phyloP scores from a whole-genome alignment of 2,888 invertebrate species.

The Heteromurus nitidus region DNA sequence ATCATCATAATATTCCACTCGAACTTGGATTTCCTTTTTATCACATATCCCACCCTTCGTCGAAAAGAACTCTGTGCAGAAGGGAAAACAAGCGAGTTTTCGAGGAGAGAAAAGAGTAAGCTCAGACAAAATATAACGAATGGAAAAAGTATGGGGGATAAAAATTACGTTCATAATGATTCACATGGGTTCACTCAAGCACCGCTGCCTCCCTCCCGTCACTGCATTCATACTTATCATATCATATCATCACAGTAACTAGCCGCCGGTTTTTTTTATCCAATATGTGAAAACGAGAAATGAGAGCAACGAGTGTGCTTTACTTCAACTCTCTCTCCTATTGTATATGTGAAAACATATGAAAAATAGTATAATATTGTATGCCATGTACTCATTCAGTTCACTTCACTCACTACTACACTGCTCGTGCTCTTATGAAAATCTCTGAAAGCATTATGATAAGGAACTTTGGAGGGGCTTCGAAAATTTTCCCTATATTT shows the following conservation, averaged over 20 bases:
- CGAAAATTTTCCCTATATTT: slow-evolving; percentile 73
- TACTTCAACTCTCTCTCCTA: no score
- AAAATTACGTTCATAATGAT: slow-evolving; percentile 74
- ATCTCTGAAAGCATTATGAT: slow-evolving; percentile 72
- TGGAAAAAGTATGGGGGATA: slow-evolving; percentile 66
- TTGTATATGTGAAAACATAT: slow-evolving; percentile 27
- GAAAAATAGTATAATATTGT: slow-evolving; percentile 44
- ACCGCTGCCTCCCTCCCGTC: slow-evolving; percentile 2
- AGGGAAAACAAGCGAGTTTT: not conserved
- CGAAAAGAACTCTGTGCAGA: not conserved
- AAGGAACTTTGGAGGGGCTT: slow-evolving; percentile 70
- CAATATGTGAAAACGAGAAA: slow-evolving; percentile 27
- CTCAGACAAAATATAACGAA: not conserved
- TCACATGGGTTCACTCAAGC: slow-evolving; percentile 71
- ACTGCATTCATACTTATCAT: slow-evolving; percentile 46
- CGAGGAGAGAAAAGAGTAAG: not conserved
- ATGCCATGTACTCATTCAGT: slow-evolving; percentile 39
- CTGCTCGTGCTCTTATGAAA: slow-evolving; percentile 43
- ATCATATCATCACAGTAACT: slow-evolving; percentile 42
- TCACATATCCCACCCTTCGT: not conserved
- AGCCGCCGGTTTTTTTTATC: slow-evolving; percentile 46
- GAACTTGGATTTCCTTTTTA: no score
- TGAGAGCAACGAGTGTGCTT: slow-evolving; percentile 25
- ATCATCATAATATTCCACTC: not conserved
- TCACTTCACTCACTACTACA: slow-evolving; percentile 29